phyloP scores from a whole-genome alignment of 2,797 vertebrate genomes.

The Pagetopsis macropterus region DNA sequence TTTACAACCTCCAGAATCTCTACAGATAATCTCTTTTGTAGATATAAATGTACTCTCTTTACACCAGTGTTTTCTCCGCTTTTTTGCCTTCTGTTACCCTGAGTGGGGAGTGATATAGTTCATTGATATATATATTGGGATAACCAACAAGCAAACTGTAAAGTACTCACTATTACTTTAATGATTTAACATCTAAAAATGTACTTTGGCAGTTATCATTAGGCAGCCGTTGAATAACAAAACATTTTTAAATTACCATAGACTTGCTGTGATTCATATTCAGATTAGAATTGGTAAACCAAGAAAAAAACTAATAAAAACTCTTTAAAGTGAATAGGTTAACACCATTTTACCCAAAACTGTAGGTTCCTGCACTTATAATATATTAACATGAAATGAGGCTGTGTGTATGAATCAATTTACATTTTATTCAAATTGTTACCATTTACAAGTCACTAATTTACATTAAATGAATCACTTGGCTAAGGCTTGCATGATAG shows the following conservation, averaged over 20 bases:
- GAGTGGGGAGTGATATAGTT: not conserved
- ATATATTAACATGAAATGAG: not conserved
- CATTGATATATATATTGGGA: not conserved
- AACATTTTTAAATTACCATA: not conserved
- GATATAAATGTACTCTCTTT: slow-evolving; percentile 29
- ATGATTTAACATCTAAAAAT: not conserved
- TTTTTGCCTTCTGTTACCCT: slow-evolving; percentile 4
- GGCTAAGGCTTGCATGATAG: slow-evolving; percentile 21
- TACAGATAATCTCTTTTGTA: slow-evolving; percentile 11
- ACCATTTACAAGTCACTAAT: not conserved
- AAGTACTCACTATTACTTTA: not conserved
- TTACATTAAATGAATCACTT: not conserved
- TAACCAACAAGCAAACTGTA: not conserved
- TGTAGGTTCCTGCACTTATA: not conserved
- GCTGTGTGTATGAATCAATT: not conserved
- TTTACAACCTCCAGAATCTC: slow-evolving; percentile 7
- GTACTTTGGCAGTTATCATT: not conserved
- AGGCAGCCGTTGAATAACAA: not conserved
- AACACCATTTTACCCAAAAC: not conserved
- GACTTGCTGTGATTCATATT: not conserved
- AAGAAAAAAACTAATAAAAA: not conserved
- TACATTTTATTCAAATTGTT: not conserved
- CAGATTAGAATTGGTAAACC: not conserved
- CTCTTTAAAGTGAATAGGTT: not conserved
- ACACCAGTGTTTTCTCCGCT: not conserved